These are phyloP conservation scores for Sebastes fasciatus DNA, from an alignment of 2,113 vertebrate species.

Conservation along the genomic window DNA sequence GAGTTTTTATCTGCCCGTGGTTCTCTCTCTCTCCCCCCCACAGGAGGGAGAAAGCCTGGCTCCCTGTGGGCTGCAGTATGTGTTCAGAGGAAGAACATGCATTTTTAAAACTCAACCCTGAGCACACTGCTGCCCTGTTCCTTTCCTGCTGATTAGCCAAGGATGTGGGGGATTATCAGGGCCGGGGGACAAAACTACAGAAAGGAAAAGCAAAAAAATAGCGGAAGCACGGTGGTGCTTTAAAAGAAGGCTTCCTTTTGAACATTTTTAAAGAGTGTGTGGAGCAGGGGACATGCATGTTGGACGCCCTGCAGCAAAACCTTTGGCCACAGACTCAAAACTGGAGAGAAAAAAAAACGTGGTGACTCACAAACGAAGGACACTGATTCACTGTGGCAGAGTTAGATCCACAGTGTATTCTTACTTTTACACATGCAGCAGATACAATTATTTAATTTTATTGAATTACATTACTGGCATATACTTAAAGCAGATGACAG, in stretches of 20 bases:
- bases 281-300: slow-evolving; percentile 29
- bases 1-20: slow-evolving; percentile 69
- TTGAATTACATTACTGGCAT: not conserved
- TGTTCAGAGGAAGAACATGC: slow-evolving; percentile 54
- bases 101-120: slow-evolving; percentile 66
- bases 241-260: slow-evolving; percentile 57
- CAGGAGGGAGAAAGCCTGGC: slow-evolving; percentile 35
- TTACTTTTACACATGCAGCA: not conserved
- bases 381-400: not conserved
- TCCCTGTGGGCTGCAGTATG: slow-evolving; percentile 44
- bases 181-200: slow-evolving; percentile 16
- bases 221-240: slow-evolving; percentile 30
- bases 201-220: slow-evolving; percentile 11
- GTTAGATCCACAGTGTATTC: not conserved
- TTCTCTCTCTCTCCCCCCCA: slow-evolving; percentile 25
- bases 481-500: not conserved
- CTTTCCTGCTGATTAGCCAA: slow-evolving; percentile 69
- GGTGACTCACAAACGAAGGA: slow-evolving; percentile 7
- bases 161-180: slow-evolving; percentile 54
- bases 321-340: slow-evolving; percentile 19
- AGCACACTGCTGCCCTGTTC: slow-evolving; percentile 44
- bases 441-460: not conserved
- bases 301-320: slow-evolving; percentile 28
- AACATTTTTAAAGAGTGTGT: slow-evolving; percentile 51
- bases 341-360: not conserved